A percentile compares a stretch with the other conserved stretches of the same genome.
phyloP scores from a whole-genome alignment of 2,888 invertebrate species.

The Leptopilina myrica region DNA sequence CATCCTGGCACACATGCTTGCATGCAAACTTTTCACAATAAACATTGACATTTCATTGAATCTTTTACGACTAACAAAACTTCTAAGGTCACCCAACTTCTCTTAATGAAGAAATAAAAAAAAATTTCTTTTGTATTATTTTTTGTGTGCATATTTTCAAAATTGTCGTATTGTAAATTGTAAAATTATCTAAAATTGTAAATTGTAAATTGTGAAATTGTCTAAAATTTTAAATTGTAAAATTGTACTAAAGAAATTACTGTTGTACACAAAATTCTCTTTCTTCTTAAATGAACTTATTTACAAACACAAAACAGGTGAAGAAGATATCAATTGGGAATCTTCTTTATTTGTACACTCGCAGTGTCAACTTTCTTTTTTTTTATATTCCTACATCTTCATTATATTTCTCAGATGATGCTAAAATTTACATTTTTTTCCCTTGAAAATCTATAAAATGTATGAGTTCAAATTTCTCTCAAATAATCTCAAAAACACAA shows the following conservation, averaged over 20 bases:
- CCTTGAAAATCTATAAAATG: constrained; percentile 5
- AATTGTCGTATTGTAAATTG: background rate
- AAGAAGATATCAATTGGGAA: background rate
- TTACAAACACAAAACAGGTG: background rate
- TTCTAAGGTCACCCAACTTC: background rate
- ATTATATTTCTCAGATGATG: background rate
- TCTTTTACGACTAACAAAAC: background rate
- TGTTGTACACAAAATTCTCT: background rate
- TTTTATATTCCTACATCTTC: background rate
- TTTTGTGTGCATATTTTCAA: background rate
- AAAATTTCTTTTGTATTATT: background rate
- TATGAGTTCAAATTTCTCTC: background rate
- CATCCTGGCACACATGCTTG: constrained; percentile 28
- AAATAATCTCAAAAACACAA: background rate
- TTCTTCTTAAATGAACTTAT: background rate
- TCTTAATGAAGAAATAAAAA: background rate
- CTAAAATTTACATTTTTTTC: no score
- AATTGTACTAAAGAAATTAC: background rate
- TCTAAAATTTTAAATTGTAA: no score
- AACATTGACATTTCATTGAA: constrained; percentile 16
- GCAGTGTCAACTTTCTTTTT: constrained; percentile 4
- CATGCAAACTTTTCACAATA: constrained; percentile 32
- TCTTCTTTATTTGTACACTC: background rate
- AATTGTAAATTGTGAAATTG: no score
- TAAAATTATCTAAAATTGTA: background rate